Conservation (phyloP, 1,140 invertebrate genomes). For the Hypsibius dujardini region DNA sequence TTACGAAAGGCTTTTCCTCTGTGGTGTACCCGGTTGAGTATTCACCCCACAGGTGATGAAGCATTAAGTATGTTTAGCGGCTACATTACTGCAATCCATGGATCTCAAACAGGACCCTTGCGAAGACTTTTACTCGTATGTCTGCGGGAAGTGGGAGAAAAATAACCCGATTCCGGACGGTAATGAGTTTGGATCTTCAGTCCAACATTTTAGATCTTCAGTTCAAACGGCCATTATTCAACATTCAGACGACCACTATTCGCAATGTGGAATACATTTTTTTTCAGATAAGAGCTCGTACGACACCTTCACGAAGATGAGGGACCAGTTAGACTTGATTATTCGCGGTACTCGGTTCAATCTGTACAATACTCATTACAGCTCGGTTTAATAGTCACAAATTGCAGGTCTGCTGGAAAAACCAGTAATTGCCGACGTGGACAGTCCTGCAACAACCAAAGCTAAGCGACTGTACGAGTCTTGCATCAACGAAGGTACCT, state of each 20-base stretch:
- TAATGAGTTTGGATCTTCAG: background rate
- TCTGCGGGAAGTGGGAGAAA: constrained; percentile 67
- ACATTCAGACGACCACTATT: too few relatives aligned
- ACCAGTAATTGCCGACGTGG: constrained; percentile 25
- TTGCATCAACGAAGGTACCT: constrained; percentile 57
- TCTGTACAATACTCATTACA: constrained; percentile 17
- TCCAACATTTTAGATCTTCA: too few relatives aligned
- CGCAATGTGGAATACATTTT: too few relatives aligned
- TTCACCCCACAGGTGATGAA: background rate
- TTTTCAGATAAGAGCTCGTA: constrained; percentile 47
- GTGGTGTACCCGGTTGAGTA: background rate
- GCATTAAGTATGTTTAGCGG: constrained; percentile 24
- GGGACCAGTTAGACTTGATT: constrained; percentile 42
- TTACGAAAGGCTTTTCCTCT: too few relatives aligned
- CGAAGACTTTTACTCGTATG: constrained; percentile 72
- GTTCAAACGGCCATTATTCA: too few relatives aligned
- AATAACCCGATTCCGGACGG: constrained; percentile 62
- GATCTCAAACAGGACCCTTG: constrained; percentile 59
- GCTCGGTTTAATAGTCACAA: constrained; percentile 11
- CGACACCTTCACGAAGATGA: constrained; percentile 44
- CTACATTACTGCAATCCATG: constrained; percentile 39
- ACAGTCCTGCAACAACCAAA: constrained; percentile 30
- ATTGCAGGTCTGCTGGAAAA: constrained; percentile 32
- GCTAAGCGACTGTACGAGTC: constrained; percentile 61
- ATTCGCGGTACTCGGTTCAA: constrained; percentile 23